Evolutionary conservation across 1,140 invertebrate genomes (phyloP).

Genomic region (Drosophila arawakana): DNA sequence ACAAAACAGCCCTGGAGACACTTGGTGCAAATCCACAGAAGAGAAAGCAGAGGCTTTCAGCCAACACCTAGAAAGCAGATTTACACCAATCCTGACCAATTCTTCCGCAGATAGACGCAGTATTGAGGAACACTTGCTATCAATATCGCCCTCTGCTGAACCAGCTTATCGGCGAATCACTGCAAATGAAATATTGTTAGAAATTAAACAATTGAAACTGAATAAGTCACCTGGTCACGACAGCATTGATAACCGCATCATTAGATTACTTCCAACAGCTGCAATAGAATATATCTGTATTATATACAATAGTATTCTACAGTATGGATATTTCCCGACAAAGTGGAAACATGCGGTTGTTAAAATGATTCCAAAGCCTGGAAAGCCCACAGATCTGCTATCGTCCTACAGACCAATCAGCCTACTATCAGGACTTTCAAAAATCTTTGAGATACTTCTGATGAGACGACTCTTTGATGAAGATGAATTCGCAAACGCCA

Average conservation of each 20-base stretch:
- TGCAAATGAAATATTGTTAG: too few relatives aligned
- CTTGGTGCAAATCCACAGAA: not conserved
- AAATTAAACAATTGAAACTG: too few relatives aligned
- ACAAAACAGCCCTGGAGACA: too few relatives aligned
- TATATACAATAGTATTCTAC: not conserved
- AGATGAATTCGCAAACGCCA: not conserved
- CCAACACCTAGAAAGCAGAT: not conserved
- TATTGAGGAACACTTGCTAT: not conserved
- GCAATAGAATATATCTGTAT: not conserved
- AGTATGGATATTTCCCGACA: not conserved
- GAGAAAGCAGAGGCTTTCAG: slow-evolving; percentile 3
- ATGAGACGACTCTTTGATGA: not conserved
- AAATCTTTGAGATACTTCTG: not conserved
- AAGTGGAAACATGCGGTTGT: not conserved
- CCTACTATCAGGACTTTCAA: not conserved
- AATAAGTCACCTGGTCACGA: not conserved
- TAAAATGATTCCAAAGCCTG: not conserved
- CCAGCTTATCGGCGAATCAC: not conserved
- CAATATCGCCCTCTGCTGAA: too few relatives aligned
- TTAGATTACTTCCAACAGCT: not conserved
- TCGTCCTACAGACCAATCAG: not conserved
- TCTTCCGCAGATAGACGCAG: not conserved
- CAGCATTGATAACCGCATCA: not conserved
- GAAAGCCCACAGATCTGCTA: not conserved
- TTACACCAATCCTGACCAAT: not conserved